phyloP scores from a whole-genome alignment of 2,113 vertebrate genomes.

The Burhinus bistriatus region DNA sequence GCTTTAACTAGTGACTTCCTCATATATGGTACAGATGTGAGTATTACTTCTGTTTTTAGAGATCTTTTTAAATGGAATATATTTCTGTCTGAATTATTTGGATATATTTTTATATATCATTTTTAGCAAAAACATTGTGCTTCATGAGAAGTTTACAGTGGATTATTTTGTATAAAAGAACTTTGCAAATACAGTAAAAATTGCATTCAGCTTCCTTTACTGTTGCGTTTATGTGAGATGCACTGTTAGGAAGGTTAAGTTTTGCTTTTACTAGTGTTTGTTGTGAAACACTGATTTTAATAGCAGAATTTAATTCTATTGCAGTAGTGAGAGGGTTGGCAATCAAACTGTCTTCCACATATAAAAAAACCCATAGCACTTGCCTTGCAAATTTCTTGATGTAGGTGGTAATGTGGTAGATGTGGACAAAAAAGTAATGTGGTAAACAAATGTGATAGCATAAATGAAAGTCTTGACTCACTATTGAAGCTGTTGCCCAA shows the following conservation, averaged over 20 bases:
- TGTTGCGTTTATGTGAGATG: neutral
- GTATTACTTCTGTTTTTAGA: conserved; percentile 28
- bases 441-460: neutral
- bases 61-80: neutral
- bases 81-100: neutral
- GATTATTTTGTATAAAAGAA: neutral
- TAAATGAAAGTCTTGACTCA: neutral
- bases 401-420: neutral
- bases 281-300: neutral
- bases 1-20: conserved; percentile 92
- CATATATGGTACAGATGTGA: conserved; percentile 94
- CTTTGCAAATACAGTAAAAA: neutral
- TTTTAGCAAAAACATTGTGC: neutral
- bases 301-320: neutral
- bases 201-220: neutral
- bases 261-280: neutral
- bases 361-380: neutral
- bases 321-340: neutral
- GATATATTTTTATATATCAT: too few species aligned
- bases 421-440: neutral
- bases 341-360: neutral
- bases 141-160: neutral
- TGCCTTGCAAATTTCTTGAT: neutral
- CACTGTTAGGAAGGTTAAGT: neutral
- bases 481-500: neutral